phyloP scores from a whole-genome alignment of 2,888 invertebrate genomes.

The Sisyra terminalis region DNA sequence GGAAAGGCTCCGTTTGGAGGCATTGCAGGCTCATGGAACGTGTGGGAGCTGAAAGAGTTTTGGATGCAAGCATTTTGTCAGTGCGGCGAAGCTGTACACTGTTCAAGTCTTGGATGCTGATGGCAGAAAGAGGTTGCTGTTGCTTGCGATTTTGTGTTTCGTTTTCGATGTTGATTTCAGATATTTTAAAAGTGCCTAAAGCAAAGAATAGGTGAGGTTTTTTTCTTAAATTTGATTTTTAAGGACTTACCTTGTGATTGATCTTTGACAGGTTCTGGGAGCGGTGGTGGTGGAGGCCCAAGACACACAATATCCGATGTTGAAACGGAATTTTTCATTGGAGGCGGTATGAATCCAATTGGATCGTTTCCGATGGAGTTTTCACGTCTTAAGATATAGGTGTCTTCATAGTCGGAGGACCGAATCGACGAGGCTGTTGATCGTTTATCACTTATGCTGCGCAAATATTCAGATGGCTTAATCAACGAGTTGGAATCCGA shows the following conservation, averaged over 20 bases:
- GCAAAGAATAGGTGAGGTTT: not conserved
- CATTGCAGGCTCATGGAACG: conserved; percentile 63
- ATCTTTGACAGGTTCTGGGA: conserved; percentile 20
- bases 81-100: conserved; percentile 67
- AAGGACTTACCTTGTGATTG: conserved; percentile 7
- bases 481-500: conserved; percentile 66
- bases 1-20: conserved; percentile 51
- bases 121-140: conserved; percentile 68
- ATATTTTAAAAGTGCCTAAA: conserved; percentile 1
- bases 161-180: conserved; percentile 7
- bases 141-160: conserved; percentile 31
- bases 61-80: conserved; percentile 55
- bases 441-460: conserved; percentile 55
- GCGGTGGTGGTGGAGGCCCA: conserved; percentile 35
- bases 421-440: conserved; percentile 31
- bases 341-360: too few species aligned
- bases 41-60: conserved; percentile 71
- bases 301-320: conserved; percentile 36
- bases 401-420: conserved; percentile 25
- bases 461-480: conserved; percentile 83
- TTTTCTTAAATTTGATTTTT: not conserved
- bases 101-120: conserved; percentile 74
- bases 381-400: conserved; percentile 13
- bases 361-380: conserved; percentile 15
- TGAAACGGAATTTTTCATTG: conserved; percentile 13